phyloP scores from a whole-genome alignment of 2,113 vertebrate genomes.

The Aegotheles bennettii region DNA sequence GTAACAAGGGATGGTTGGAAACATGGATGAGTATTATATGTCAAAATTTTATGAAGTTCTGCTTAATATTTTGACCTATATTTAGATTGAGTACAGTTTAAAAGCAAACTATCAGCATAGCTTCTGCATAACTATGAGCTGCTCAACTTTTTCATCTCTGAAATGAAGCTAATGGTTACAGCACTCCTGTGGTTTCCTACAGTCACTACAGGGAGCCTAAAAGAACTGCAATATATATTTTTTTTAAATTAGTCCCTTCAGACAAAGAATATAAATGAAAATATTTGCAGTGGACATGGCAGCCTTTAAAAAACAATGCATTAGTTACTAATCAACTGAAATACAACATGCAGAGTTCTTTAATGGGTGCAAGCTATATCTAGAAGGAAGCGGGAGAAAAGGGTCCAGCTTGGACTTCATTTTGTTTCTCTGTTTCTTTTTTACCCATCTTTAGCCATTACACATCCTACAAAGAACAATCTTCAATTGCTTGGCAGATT shows the following conservation, averaged over 20 bases:
- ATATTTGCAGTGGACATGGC: neutral
- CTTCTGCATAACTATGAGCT: neutral
- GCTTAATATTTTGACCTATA: neutral
- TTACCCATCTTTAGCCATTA: neutral
- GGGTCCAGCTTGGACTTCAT: neutral
- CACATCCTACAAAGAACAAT: neutral
- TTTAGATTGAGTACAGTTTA: neutral
- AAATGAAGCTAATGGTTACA: neutral
- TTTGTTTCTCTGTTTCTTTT: neutral
- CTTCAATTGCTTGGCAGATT: neutral
- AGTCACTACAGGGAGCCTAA: neutral
- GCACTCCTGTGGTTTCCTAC: neutral
- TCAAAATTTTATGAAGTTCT: neutral
- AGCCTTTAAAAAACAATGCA: neutral
- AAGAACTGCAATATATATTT: neutral
- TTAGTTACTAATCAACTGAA: neutral
- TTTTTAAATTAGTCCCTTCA: neutral
- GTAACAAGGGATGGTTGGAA: neutral
- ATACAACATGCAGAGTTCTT: neutral
- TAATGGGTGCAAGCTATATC: neutral
- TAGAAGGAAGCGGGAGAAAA: neutral
- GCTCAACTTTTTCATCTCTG: neutral
- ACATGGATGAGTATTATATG: neutral
- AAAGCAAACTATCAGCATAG: neutral
- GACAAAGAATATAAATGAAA: conserved; percentile 2